A percentile compares a stretch with the other conserved stretches of the same genome.
phyloP scores from a whole-genome alignment of 2,797 vertebrate genomes.

The Falco naumanni region DNA sequence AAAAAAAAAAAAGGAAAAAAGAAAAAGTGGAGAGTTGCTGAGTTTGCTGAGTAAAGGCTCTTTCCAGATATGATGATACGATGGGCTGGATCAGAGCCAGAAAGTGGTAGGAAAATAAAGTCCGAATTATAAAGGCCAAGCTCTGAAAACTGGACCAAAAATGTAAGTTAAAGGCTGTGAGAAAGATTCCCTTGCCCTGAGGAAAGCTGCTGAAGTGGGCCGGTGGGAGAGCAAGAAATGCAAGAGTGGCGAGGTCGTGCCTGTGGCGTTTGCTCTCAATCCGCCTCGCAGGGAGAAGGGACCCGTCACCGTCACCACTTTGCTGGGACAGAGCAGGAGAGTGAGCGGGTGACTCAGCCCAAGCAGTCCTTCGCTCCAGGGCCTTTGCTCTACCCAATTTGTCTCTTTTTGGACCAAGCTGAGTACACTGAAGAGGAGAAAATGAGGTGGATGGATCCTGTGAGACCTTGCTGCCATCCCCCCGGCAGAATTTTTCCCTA shows the following conservation, averaged over 20 bases:
- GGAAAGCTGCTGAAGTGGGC: not conserved
- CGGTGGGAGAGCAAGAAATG: not conserved
- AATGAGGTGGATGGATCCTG: not conserved
- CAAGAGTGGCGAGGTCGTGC: not conserved
- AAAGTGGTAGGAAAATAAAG: not conserved
- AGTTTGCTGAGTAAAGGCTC: not conserved
- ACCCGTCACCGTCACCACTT: rapidly evolving
- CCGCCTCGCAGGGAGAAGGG: not conserved
- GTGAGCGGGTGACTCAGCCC: not conserved
- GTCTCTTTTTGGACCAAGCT: not conserved
- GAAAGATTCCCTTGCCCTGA: not conserved
- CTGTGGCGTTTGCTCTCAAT: rapidly evolving
- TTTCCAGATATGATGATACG: not conserved
- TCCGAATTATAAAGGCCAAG: not conserved
- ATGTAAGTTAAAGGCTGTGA: not conserved
- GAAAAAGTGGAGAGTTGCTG: not conserved
- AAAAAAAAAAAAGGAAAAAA: not conserved
- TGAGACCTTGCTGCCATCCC: not conserved
- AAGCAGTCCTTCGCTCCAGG: not conserved
- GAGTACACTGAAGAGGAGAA: not conserved
- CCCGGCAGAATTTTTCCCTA: not conserved
- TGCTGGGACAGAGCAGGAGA: not conserved
- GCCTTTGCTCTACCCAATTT: not conserved
- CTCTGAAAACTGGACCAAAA: not conserved
- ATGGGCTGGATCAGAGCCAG: not conserved